Evolutionary conservation across 1,140 invertebrate species (phyloP), one percentile per base, ranked within the genome.

Genomic region (Diprion similis): DNA sequence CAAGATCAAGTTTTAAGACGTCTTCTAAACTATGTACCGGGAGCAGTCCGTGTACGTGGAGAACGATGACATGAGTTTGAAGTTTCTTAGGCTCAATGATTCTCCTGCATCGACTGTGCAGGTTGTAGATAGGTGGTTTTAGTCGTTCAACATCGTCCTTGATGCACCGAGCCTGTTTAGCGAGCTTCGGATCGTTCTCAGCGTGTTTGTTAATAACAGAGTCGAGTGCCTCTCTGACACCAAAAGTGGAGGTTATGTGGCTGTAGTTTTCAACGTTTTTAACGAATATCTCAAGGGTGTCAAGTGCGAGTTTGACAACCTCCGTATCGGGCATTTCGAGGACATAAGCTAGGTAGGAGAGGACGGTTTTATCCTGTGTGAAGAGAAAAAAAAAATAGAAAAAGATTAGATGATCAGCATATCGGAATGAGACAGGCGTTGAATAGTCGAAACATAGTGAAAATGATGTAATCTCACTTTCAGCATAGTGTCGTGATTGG

Each of bases 211-310:
- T 83, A 18, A 85, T 81, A 71, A 86, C 79, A 8, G 85, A 81
- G 69, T 89, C 87, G 0, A 89, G 77, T 0, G 87, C 85, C 73
- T 89, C 87, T 0, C 86, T 81, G 8, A 89, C 81, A 3, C 87
- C 87, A 77, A 89, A 89, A 0, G 87, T 88, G 15, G 87, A 86
- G 71, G 87, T 88, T 85, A 89, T 83, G 73, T 88, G 87, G 74
- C 82, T 76, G 74, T 88, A 88, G 79, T 89, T 89, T 64, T 88
- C 86, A 3, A 87, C 81, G 78, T 89, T 88, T 75, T 84, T 86
- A 8, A 86, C 84, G 76, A 89, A 87, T 46, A 84, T 77, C 46
- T 89, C 86, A 1, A 89, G 75, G 46, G 85, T 86, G 19, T 86
- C 83, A 18, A 89, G 77, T 8, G 86, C 84, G 59, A 88, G 64